Percentiles rank a stretch among this genome's conserved stretches.
phyloP scores from a whole-genome alignment of 2,113 vertebrate genomes.

The Nothoprocta pentlandii region DNA sequence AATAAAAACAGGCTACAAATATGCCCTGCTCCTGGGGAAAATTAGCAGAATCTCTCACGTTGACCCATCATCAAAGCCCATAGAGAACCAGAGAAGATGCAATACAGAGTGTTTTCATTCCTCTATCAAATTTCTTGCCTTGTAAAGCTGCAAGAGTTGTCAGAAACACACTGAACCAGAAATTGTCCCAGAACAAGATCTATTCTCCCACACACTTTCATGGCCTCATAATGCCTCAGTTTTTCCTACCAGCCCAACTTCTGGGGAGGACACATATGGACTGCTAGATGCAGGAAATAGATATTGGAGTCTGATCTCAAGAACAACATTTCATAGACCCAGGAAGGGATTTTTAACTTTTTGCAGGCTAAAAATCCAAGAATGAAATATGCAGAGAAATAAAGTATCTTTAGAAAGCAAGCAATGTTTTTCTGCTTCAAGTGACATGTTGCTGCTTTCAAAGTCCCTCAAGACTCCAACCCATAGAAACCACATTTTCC shows the following conservation, averaged over 20 bases:
- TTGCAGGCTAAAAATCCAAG: not conserved
- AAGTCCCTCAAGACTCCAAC: not conserved
- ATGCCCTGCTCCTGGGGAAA: not conserved
- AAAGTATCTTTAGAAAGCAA: not conserved
- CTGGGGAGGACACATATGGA: not conserved
- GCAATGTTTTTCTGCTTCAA: not conserved
- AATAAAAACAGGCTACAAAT: not conserved
- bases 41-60: not conserved
- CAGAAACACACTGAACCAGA: not conserved
- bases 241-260: not conserved
- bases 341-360: not conserved
- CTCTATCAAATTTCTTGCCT: not conserved
- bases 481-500: not conserved
- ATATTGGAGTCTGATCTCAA: not conserved
- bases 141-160: not conserved
- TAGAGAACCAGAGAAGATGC: not conserved
- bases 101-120: not conserved
- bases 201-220: not conserved
- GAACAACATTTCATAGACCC: not conserved
- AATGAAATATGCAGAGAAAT: not conserved
- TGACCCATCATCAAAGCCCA: accelerated
- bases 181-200: not conserved
- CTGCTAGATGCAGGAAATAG: not conserved
- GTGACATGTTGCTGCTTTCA: not conserved
- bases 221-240: not conserved